These are phyloP conservation scores for Dendrolimus pini DNA, from an alignment of 2,888 invertebrate species.

Conservation along the genomic window DNA sequence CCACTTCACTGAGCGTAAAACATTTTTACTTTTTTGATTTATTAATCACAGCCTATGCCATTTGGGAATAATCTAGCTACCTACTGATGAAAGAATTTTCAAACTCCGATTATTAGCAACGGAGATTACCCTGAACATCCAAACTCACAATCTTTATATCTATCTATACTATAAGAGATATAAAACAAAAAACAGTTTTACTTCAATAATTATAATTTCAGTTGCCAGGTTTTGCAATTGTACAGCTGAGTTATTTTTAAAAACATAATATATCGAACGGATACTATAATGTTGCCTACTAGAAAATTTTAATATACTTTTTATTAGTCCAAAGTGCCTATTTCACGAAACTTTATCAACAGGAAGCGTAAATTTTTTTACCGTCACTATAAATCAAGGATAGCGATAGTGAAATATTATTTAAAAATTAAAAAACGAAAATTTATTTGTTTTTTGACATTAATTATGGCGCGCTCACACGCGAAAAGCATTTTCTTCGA, in stretches of 20 bases:
- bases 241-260: not conserved
- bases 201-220: too few relatives aligned
- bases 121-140: too few relatives aligned
- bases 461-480: conserved; percentile 69
- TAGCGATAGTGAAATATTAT: conserved; percentile 18
- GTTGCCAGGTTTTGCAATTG: too few relatives aligned
- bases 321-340: conserved; percentile 62
- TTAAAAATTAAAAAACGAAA: conserved; percentile 51
- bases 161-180: too few relatives aligned
- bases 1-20: too few relatives aligned
- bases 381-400: conserved; percentile 50
- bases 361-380: conserved; percentile 41
- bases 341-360: not conserved
- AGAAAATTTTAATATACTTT: conserved; percentile 22
- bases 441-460: conserved; percentile 74
- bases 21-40: too few relatives aligned
- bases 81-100: too few relatives aligned
- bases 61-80: too few relatives aligned
- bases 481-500: conserved; percentile 73
- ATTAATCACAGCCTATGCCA: too few relatives aligned
- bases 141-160: too few relatives aligned
- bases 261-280: not conserved
- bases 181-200: too few relatives aligned
- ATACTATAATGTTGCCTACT: not conserved
- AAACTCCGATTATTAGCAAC: too few relatives aligned